Evolutionary conservation across 2,797 vertebrate genomes (phyloP).

Genomic region (Chloroceryle inda): DNA sequence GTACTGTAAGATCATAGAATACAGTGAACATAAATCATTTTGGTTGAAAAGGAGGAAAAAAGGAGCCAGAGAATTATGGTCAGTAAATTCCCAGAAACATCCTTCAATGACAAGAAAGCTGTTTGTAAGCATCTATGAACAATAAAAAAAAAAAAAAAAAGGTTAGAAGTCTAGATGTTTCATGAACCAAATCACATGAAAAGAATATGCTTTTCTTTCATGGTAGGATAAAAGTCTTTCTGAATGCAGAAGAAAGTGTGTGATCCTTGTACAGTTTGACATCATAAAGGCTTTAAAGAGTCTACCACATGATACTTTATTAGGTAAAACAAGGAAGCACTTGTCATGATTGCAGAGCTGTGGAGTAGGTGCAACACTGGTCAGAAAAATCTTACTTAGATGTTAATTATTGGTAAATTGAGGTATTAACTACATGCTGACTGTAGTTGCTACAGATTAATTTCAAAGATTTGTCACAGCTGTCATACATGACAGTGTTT

Average conservation of each 20-base stretch:
- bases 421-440: background rate
- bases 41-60: background rate
- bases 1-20: background rate
- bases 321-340: background rate
- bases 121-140: background rate
- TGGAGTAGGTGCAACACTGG: background rate
- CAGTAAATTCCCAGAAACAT: background rate
- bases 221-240: background rate
- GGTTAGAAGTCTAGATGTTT: background rate
- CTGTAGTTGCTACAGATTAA: background rate
- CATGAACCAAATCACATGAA: background rate
- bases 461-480: background rate
- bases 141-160: background rate
- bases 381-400: background rate
- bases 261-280: background rate
- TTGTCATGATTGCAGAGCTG: background rate
- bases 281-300: background rate
- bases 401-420: background rate
- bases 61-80: background rate
- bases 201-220: background rate
- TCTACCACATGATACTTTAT: background rate
- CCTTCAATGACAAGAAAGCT: background rate
- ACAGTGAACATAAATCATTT: background rate
- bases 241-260: background rate
- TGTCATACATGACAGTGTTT: background rate